A percentile compares a stretch with the other conserved stretches of the same genome.
Conservation (phyloP, 2,797 vertebrate genomes). For the Aselliscus stoliczkanus region DNA sequence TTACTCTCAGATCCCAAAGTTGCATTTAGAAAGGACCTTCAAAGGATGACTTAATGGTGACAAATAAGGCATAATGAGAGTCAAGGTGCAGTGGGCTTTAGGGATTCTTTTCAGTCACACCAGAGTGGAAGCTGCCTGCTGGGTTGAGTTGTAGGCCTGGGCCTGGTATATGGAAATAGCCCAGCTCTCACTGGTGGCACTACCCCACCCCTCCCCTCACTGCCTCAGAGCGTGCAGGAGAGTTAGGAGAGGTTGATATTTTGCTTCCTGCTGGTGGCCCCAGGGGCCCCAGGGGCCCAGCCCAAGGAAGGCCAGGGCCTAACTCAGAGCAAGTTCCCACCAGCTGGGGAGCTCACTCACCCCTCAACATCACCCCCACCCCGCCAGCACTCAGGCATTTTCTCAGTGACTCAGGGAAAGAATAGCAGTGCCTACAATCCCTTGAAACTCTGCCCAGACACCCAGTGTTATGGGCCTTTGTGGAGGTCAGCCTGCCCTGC, state of each 20-base stretch:
- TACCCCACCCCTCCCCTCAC: not conserved
- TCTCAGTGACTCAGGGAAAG: not conserved
- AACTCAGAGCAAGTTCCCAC: not conserved
- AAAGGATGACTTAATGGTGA: not conserved
- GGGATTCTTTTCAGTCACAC: not conserved
- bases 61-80: not conserved
- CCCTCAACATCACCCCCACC: not conserved
- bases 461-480: no score
- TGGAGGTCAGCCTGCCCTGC: not conserved
- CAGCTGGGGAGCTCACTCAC: not conserved
- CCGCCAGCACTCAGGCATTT: not conserved
- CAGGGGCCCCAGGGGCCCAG: not conserved
- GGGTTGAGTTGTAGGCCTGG: not conserved
- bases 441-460: not conserved
- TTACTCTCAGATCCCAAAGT: not conserved
- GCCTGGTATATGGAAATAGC: not conserved
- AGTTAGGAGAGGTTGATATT: not conserved
- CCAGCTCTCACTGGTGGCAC: not conserved
- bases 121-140: not conserved
- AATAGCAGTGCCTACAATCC: not conserved
- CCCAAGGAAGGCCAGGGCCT: not conserved
- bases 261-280: not conserved
- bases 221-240: not conserved
- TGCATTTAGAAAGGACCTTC: not conserved
- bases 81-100: not conserved